Evolutionary conservation across 2,113 vertebrate genomes (phyloP).

Genomic region (Mormoops blainvillei): DNA sequence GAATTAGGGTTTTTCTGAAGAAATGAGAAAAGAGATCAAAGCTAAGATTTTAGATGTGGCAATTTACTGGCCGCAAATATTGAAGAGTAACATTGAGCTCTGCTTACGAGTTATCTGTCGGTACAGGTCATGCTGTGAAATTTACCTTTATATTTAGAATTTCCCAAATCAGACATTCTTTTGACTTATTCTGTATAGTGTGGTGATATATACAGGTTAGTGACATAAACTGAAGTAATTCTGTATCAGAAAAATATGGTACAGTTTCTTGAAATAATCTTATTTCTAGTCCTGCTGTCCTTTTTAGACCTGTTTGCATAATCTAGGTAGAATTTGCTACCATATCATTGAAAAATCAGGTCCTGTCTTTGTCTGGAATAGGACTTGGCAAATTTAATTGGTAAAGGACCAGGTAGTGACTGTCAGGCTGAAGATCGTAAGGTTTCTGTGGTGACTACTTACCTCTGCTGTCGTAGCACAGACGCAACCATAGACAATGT

Average conservation of each 20-base stretch:
- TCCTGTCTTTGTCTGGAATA: background rate
- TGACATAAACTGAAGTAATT: background rate
- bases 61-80: background rate
- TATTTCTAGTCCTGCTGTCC: background rate
- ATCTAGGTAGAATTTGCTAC: background rate
- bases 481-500: background rate
- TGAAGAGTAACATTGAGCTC: background rate
- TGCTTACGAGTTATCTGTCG: slow-evolving; percentile 18
- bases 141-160: slow-evolving; percentile 23
- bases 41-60: slow-evolving; percentile 7
- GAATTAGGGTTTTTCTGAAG: slow-evolving; percentile 9
- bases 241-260: background rate
- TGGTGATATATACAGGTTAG: background rate
- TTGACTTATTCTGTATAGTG: background rate
- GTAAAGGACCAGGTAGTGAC: background rate
- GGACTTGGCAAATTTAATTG: background rate
- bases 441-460: background rate
- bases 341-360: slow-evolving; percentile 16
- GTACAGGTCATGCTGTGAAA: background rate
- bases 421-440: background rate
- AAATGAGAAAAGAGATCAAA: slow-evolving; percentile 44
- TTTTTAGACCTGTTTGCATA: background rate
- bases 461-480: background rate
- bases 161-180: slow-evolving; percentile 4
- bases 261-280: slow-evolving; percentile 10